Percentiles rank a stretch among this genome's conserved stretches.
Evolutionary conservation across 1,140 invertebrate genomes (phyloP).

Genomic region (Plectrocnemia conspersa): DNA sequence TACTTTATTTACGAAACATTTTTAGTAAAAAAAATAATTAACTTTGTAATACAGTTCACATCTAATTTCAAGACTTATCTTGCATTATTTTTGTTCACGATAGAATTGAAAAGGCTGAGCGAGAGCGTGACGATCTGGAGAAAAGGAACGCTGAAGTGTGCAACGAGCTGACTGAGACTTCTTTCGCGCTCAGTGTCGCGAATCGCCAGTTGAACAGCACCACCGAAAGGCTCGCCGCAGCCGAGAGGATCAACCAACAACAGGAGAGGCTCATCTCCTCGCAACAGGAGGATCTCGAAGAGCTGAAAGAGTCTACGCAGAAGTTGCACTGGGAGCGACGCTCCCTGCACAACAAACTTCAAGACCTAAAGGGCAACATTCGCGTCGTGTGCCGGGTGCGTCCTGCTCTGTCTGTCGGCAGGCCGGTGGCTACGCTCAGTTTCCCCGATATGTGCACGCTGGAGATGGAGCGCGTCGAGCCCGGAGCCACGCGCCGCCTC

Average conservation of each 20-base stretch:
- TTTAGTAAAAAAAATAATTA: no score
- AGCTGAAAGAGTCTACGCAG: conserved; percentile 26
- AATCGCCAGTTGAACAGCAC: conserved; percentile 18
- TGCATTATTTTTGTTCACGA: no score
- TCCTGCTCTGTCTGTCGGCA: conserved; percentile 51
- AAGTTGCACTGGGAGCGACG: conserved; percentile 39
- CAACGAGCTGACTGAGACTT: no score
- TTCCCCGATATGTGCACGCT: conserved; percentile 55
- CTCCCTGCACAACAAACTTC: conserved; percentile 46
- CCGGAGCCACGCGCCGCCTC: conserved; percentile 42
- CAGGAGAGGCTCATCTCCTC: conserved; percentile 29
- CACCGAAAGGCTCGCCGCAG: conserved; percentile 1
- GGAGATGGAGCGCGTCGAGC: conserved; percentile 46
- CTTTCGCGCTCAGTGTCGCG: no score
- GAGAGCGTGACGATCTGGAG: no score
- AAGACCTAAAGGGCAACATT: conserved; percentile 63
- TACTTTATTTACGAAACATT: no score
- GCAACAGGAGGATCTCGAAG: conserved; percentile 22
- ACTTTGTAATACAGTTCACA: no score
- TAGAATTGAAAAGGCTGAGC: no score
- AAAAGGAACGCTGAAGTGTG: no score
- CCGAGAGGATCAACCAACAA: conserved; percentile 19
- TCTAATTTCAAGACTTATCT: no score
- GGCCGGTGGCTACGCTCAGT: conserved; percentile 44
- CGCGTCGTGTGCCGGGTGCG: conserved; percentile 72